Percentiles rank a stretch among this genome's conserved stretches.
These are phyloP conservation scores for Sinohyriopsis cumingii DNA, from an alignment of 2,888 invertebrate species.

Conservation along the genomic window DNA sequence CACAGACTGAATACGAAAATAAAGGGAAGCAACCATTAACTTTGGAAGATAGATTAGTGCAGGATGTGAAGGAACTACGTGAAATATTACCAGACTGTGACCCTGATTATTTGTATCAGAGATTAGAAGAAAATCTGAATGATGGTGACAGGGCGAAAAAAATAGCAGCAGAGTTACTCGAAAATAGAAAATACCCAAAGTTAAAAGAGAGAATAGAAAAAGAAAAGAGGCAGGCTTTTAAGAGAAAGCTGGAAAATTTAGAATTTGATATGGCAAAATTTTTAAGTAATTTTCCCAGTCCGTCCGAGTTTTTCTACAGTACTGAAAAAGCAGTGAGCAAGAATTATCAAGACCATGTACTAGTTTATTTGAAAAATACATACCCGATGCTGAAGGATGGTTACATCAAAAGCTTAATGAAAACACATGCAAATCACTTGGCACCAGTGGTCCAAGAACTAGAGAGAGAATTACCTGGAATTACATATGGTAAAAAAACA, in stretches of 20 bases:
- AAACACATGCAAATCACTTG: slow-evolving; percentile 52
- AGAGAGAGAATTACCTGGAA: slow-evolving; percentile 26
- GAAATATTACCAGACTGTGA: slow-evolving; percentile 66
- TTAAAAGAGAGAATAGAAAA: slow-evolving; percentile 50
- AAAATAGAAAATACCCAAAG: slow-evolving; percentile 57
- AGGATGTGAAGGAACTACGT: slow-evolving; percentile 54
- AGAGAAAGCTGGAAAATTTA: slow-evolving; percentile 41
- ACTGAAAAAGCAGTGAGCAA: slow-evolving; percentile 45
- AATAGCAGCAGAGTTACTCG: slow-evolving; percentile 57
- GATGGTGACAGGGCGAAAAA: slow-evolving; percentile 49
- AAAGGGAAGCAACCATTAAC: slow-evolving; percentile 33
- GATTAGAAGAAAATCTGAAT: slow-evolving; percentile 41
- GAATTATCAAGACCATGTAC: slow-evolving; percentile 55
- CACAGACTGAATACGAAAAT: slow-evolving; percentile 12
- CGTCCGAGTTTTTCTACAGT: slow-evolving; percentile 54
- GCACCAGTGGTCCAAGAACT: slow-evolving; percentile 44
- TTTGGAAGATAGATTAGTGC: slow-evolving; percentile 34
- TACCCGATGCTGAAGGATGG: slow-evolving; percentile 49
- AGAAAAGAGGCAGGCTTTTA: slow-evolving; percentile 37
- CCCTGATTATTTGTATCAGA: slow-evolving; percentile 61
- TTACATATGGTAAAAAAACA: slow-evolving; percentile 17
- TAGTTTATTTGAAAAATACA: slow-evolving; percentile 50
- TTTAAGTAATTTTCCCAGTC: slow-evolving; percentile 62
- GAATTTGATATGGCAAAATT: slow-evolving; percentile 55
- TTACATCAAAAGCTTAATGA: slow-evolving; percentile 51